phyloP scores from a whole-genome alignment of 1,140 invertebrate species.

The Daktulosphaira vitifoliae region DNA sequence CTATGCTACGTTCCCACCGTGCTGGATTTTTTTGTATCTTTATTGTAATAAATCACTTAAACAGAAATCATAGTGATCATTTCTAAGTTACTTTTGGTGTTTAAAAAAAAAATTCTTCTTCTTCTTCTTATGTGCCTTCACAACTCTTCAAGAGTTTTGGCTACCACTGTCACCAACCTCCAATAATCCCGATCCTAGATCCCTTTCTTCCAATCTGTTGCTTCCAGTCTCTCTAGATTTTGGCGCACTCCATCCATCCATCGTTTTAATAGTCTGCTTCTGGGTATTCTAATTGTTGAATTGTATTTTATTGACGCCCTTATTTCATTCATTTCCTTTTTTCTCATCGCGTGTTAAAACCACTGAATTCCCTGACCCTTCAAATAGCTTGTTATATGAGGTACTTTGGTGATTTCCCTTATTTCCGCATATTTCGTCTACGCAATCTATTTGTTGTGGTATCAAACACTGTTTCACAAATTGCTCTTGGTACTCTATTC shows the following conservation, averaged over 20 bases:
- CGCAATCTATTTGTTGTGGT: not conserved
- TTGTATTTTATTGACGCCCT: not conserved
- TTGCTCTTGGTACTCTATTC: not conserved
- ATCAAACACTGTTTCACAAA: not conserved
- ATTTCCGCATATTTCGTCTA: not conserved
- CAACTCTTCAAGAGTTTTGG: not conserved
- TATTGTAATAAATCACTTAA: no score
- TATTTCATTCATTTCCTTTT: not conserved
- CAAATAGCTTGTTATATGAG: not conserved
- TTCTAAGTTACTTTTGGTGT: no score
- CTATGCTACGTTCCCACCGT: no score
- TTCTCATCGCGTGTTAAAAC: not conserved
- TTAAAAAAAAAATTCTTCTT: no score
- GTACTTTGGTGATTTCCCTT: not conserved
- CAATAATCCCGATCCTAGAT: not conserved
- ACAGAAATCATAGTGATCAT: no score
- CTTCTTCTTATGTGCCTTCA: not conserved
- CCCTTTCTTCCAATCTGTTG: not conserved
- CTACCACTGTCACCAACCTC: no score
- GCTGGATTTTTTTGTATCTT: no score
- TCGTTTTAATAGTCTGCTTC: not conserved
- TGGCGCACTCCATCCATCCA: constrained; percentile 22
- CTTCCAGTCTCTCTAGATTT: not conserved
- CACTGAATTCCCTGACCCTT: not conserved
- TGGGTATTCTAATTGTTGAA: not conserved